phyloP scores from a whole-genome alignment of 2,113 vertebrate species.

The Tylochromis polylepis region DNA sequence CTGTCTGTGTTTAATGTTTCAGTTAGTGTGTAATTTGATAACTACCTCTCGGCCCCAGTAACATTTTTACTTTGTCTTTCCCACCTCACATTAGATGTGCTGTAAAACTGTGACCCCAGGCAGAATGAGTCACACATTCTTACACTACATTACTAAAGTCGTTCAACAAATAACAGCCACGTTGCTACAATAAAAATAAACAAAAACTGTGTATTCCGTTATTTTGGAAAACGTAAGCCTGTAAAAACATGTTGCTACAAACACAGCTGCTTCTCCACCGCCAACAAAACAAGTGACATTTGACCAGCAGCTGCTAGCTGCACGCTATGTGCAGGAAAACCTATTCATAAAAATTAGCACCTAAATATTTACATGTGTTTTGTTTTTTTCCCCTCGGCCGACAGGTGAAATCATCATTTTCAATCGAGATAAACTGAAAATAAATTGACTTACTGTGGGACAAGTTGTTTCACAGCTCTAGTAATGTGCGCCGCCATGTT shows the following conservation, averaged over 20 bases:
- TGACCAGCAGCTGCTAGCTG: not conserved
- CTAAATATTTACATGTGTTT: not conserved
- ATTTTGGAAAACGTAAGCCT: not conserved
- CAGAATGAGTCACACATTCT: not conserved
- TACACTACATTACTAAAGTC: not conserved
- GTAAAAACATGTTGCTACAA: not conserved
- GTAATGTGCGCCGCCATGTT: conserved; percentile 72
- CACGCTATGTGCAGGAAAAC: not conserved
- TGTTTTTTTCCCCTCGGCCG: not conserved
- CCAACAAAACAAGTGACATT: not conserved
- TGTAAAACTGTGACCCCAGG: not conserved
- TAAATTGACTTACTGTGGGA: conserved; percentile 65
- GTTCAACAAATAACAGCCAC: not conserved
- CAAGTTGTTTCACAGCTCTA: conserved; percentile 29
- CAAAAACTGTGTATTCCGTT: not conserved
- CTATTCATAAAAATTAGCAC: not conserved
- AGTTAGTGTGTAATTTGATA: too few species aligned
- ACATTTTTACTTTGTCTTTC: not conserved
- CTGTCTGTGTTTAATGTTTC: not conserved
- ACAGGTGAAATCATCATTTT: not conserved
- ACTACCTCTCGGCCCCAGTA: not conserved
- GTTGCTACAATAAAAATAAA: not conserved
- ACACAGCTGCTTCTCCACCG: not conserved
- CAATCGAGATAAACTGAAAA: not conserved
- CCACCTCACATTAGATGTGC: not conserved